Evolutionary conservation across 2,113 vertebrate genomes (phyloP), one percentile per base, ranked within the genome.

Genomic region (Etheostoma spectabile): DNA sequence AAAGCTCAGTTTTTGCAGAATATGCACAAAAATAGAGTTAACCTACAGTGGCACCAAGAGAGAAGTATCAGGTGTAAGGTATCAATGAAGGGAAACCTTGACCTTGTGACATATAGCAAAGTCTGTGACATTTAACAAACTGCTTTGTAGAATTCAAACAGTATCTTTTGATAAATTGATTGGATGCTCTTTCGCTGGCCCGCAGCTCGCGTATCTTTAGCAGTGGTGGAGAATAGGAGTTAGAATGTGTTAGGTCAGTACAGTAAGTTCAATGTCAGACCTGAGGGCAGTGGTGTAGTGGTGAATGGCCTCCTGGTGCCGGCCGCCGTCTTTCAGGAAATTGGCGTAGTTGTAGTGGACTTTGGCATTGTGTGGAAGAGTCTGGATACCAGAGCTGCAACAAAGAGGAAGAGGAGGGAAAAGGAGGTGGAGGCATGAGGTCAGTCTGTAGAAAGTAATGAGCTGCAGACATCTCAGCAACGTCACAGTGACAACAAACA

Each of bases 281-380:
- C 94, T 93, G 80, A 95, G 97, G 56, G 98, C 97, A 0, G 95
- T 97, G 88, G 93, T 96, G 93, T 99, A 99, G 91, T 99, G 98
- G 89, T 96, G 93, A 88, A 98, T 96, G 0, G 98, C 98, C 90
- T 98, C 97, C 42, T 86, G 16, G 11, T 96, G 95, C 4, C 97
- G 96, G 49, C 96, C 95, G 42, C 91, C 95, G 93, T 99, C 98
- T 82, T 99, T 99, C 90, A 99, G 95, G 86, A 98, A 99, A 91
- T 99, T 99, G 91, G 98, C 98, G 0, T 98, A 99, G 95, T 99
- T 99, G 95, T 99, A 99, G 90, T 99, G 98, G 59, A 98, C 98
- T 95, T 99, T 99, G 92, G 98, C 98, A 0, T 99, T 99, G 92
- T 98, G 97, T 77, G 98, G 98, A 85, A 99, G 92, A 62, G 98